Conservation (phyloP, 1,140 invertebrate species). For the Cyclina sinensis region DNA sequence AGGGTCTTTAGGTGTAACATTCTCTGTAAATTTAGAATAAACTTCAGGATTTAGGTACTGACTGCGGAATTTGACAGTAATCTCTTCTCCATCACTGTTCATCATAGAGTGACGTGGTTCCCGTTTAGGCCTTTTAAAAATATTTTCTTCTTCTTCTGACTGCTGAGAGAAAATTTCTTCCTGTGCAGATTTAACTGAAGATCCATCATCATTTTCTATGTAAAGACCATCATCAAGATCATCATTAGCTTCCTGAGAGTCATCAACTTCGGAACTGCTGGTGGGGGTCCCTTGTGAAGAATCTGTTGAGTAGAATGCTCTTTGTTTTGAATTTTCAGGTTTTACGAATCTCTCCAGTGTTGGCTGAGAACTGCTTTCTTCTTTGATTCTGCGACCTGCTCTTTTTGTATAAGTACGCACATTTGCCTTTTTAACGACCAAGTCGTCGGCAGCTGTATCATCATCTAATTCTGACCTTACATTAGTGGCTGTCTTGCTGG, state of each 20-base stretch:
- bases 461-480: constrained; percentile 28
- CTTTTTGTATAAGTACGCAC: constrained; percentile 46
- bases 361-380: constrained; percentile 11
- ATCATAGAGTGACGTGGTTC: not conserved
- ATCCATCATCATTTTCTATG: constrained; percentile 64
- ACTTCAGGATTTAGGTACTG: constrained; percentile 61
- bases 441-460: constrained; percentile 41
- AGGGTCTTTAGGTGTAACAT: constrained; percentile 58
- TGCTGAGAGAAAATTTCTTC: constrained; percentile 20
- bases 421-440: constrained; percentile 56
- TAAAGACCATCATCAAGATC: constrained; percentile 58
- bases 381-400: constrained; percentile 44
- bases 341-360: constrained; percentile 33
- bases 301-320: constrained; percentile 5
- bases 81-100: constrained; percentile 52
- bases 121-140: constrained; percentile 53
- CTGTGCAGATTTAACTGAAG: not conserved
- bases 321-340: constrained; percentile 11
- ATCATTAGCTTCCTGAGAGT: constrained; percentile 39
- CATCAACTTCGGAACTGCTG: constrained; percentile 9
- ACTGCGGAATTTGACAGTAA: constrained; percentile 60
- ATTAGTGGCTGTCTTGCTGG: not conserved
- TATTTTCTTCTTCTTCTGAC: constrained; percentile 33
- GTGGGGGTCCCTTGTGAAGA: not conserved
- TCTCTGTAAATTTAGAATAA: constrained; percentile 66